Percentiles rank a stretch among this genome's conserved stretches.
Evolutionary conservation across 2,113 vertebrate species (phyloP).

Genomic region (Pogonocichla stellata): DNA sequence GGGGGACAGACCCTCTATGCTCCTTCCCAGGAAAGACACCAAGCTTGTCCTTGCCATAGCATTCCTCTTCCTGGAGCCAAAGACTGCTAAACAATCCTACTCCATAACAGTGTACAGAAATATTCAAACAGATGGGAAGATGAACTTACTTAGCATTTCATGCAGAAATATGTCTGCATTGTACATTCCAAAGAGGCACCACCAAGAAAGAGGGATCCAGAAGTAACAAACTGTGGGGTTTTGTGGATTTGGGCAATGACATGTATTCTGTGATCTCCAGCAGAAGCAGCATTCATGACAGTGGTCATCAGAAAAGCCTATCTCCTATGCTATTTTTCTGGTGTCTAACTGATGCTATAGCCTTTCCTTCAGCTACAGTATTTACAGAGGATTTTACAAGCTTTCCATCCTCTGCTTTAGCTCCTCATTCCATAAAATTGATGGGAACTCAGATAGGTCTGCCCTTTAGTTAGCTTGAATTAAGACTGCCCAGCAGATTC

Average conservation of each 20-base stretch:
- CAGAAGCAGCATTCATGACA: not conserved
- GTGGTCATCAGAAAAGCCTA: not conserved
- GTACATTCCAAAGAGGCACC: not conserved
- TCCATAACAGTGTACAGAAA: not conserved
- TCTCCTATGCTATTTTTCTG: not conserved
- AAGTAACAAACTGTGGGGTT: not conserved
- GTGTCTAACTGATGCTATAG: not conserved
- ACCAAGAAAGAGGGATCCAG: not conserved
- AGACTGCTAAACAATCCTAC: not conserved
- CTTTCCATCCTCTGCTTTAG: not conserved
- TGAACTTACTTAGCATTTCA: not conserved
- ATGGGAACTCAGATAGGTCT: not conserved
- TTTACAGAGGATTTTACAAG: not conserved
- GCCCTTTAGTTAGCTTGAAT: not conserved
- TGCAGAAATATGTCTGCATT: rapidly evolving
- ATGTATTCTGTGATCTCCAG: not conserved
- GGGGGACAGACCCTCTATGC: rapidly evolving
- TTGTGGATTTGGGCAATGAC: not conserved
- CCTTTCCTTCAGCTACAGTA: not conserved
- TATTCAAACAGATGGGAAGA: not conserved
- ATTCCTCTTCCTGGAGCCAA: not conserved
- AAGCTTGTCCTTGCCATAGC: not conserved
- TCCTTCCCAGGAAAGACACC: not conserved
- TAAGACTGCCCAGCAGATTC: not conserved
- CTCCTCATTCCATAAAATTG: not conserved